phyloP scores from a whole-genome alignment of 2,888 invertebrate genomes.

The Brenthis daphne region DNA sequence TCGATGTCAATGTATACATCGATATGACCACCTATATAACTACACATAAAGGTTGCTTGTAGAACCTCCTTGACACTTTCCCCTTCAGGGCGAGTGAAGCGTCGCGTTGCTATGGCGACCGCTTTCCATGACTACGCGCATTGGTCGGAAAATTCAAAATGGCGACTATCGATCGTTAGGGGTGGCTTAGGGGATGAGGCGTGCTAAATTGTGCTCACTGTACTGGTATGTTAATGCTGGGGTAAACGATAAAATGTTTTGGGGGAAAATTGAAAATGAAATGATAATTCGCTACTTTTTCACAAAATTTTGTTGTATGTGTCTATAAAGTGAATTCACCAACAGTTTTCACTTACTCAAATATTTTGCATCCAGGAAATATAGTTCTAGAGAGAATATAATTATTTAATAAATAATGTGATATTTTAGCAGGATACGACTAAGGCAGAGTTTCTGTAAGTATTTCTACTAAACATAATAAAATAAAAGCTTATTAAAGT shows the following conservation, averaged over 20 bases:
- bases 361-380: no score
- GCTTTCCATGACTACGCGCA: constrained; percentile 76
- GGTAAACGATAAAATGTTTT: constrained; percentile 29
- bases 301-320: background rate
- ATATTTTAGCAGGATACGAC: no score
- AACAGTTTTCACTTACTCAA: no score
- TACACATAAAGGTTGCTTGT: constrained; percentile 33
- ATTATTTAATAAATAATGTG: no score
- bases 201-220: constrained; percentile 58
- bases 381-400: no score
- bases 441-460: no score
- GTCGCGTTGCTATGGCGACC: constrained; percentile 66
- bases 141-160: constrained; percentile 82
- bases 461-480: no score
- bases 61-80: constrained; percentile 71
- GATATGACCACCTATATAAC: constrained; percentile 7
- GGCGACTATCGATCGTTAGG: constrained; percentile 75
- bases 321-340: no score
- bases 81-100: constrained; percentile 59
- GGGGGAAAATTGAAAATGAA: constrained; percentile 27
- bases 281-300: constrained; percentile 8
- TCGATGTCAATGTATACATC: background rate
- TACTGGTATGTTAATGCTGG: constrained; percentile 34
- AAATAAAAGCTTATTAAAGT: no score
- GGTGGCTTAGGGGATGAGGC: constrained; percentile 53